phyloP scores from a whole-genome alignment of 2,797 vertebrate genomes.

The Rhodeus uyekii region DNA sequence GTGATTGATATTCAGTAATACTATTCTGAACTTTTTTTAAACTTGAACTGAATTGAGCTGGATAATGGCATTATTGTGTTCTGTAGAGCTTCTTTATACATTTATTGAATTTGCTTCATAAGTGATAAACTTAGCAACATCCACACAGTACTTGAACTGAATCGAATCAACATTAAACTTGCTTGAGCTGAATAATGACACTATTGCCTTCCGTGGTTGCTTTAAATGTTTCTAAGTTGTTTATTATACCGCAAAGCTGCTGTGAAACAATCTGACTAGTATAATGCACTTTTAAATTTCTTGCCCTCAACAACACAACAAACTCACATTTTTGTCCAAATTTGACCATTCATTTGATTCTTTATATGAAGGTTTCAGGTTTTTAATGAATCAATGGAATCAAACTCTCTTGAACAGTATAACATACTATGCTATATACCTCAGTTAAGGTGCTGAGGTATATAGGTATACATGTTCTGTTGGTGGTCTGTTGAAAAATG shows the following conservation, averaged over 20 bases:
- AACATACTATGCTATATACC: background rate
- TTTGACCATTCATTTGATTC: background rate
- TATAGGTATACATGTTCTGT: no score
- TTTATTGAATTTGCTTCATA: background rate
- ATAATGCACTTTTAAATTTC: background rate
- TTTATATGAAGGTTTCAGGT: background rate
- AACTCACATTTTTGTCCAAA: background rate
- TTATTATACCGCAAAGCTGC: background rate
- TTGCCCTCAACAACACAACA: background rate
- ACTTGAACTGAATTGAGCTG: background rate
- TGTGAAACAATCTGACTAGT: background rate
- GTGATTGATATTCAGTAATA: background rate
- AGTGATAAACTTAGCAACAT: background rate
- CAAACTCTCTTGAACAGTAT: background rate
- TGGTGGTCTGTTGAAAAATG: background rate
- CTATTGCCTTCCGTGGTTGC: background rate
- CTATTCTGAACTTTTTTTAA: background rate
- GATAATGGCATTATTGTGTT: background rate
- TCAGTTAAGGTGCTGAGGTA: background rate
- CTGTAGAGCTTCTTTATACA: background rate
- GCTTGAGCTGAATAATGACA: background rate
- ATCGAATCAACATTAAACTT: background rate
- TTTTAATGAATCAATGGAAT: background rate
- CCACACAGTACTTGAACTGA: background rate
- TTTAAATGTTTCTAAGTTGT: no score